Evolutionary conservation across 1,140 invertebrate genomes (phyloP).

Genomic region (Gryllus bimaculatus): DNA sequence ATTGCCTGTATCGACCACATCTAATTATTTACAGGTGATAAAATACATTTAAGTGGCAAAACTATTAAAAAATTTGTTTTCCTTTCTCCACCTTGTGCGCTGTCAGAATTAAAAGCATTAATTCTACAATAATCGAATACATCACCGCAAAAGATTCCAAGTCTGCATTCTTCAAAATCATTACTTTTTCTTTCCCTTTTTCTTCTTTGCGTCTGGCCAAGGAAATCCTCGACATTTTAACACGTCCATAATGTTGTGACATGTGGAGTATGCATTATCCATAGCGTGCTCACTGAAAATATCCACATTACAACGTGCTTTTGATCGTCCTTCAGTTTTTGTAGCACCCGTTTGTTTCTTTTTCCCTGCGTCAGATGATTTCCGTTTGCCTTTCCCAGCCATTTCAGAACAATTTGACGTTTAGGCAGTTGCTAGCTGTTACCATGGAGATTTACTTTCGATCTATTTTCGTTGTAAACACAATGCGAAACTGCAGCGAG

Average conservation of each 20-base stretch:
- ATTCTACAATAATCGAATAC: too few relatives aligned
- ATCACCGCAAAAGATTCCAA: neutral
- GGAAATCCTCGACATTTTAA: constrained; percentile 66
- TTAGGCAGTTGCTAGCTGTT: neutral
- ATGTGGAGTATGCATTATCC: constrained; percentile 80
- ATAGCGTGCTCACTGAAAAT: constrained; percentile 78
- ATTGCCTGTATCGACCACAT: too few relatives aligned
- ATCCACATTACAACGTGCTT: constrained; percentile 54
- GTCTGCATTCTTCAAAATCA: constrained; percentile 20
- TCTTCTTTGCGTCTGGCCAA: constrained; percentile 71
- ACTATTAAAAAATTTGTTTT: neutral
- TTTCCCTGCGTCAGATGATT: constrained; percentile 37
- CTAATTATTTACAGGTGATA: neutral
- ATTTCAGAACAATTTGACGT: neutral
- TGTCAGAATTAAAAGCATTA: too few relatives aligned
- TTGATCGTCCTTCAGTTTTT: constrained; percentile 46
- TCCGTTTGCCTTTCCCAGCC: constrained; percentile 40
- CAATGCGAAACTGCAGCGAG: too few relatives aligned
- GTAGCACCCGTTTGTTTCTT: constrained; percentile 42
- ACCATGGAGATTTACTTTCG: too few relatives aligned
- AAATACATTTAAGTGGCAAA: neutral
- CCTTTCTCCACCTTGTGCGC: too few relatives aligned
- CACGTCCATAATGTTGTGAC: constrained; percentile 77
- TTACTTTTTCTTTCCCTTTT: constrained; percentile 58
- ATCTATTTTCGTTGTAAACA: too few relatives aligned